phyloP scores from a whole-genome alignment of 1,140 invertebrate genomes.

The Drepana arcuata region DNA sequence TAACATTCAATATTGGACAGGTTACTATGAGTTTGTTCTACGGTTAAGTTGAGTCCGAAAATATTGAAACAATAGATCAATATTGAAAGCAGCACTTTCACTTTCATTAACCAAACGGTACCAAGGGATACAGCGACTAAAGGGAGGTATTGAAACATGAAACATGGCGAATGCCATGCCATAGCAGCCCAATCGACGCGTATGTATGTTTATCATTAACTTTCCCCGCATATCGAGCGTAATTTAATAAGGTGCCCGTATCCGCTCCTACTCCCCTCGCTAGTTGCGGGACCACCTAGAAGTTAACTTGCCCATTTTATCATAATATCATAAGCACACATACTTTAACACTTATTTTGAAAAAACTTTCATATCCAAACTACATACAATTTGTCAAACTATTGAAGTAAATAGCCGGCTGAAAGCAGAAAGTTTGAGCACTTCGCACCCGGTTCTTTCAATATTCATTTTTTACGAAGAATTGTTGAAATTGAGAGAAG shows the following conservation, averaged over 20 bases:
- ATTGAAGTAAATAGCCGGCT: no score
- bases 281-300: constrained; percentile 15
- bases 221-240: constrained; percentile 18
- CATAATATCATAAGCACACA: background rate
- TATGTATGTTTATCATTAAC: constrained; percentile 4
- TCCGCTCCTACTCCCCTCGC: constrained; percentile 22
- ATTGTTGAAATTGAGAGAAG: background rate
- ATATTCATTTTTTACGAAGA: background rate
- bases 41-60: no score
- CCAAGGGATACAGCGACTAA: no score
- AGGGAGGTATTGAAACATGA: background rate
- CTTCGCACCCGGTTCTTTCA: background rate
- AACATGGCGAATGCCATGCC: background rate
- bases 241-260: constrained; percentile 52
- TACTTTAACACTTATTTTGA: background rate
- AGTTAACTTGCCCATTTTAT: constrained; percentile 4
- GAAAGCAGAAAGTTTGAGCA: no score
- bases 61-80: background rate
- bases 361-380: background rate
- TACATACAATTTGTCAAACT: no score
- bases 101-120: constrained; percentile 2
- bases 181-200: background rate
- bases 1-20: background rate
- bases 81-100: background rate
- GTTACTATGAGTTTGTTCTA: no score